Evolutionary conservation across 2,797 vertebrate genomes (phyloP), one percentile per base, ranked within the genome.

Genomic region (Manis javanica): DNA sequence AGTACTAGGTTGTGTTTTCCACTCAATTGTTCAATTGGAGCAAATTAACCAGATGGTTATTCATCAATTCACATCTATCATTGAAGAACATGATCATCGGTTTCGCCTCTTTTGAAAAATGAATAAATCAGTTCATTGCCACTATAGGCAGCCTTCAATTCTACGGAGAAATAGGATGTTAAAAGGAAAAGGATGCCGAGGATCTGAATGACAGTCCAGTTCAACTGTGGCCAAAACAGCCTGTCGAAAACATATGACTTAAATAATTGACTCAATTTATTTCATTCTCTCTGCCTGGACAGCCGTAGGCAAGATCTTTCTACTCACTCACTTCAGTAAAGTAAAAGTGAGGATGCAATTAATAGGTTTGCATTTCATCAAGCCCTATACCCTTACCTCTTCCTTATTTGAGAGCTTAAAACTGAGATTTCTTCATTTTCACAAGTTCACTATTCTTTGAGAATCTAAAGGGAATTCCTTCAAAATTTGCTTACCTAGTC

Each of bases 401-500:
- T 83, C 55, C 39, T 96, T 92, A 75, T 75, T 63, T 75, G 85
- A 94, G 63, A 61, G 31, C 92, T 95, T 91, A 92, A 96, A 93
- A 88, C 57, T 68, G 34, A 68, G 64, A 96, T 89, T 96, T 94
- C 31, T 79, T 94, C 55, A 72, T 95, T 96, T 94, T 93, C 75
- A 57, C n/a, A 0, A 74, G 51, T 64, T 96, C 90, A 86, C 82
- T 95, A 71, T 84, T 93, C 84, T 78, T 96, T 59, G 34, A 57
- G 24, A 88, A 71, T 95, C 87, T 71, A 42, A 78, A 88, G 93
- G 87, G 96, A 97, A 94, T 97, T 84, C 18, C 49, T 94, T 93
- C 87, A 89, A 97, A 96, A 84, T 95, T 75, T 97, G 95, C 92
- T 97, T 96, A 96, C 74, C 61, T 95, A 75, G 24, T 95, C 82